Evolutionary conservation across 2,113 vertebrate genomes (phyloP).

Genomic region (Upupa epops): DNA sequence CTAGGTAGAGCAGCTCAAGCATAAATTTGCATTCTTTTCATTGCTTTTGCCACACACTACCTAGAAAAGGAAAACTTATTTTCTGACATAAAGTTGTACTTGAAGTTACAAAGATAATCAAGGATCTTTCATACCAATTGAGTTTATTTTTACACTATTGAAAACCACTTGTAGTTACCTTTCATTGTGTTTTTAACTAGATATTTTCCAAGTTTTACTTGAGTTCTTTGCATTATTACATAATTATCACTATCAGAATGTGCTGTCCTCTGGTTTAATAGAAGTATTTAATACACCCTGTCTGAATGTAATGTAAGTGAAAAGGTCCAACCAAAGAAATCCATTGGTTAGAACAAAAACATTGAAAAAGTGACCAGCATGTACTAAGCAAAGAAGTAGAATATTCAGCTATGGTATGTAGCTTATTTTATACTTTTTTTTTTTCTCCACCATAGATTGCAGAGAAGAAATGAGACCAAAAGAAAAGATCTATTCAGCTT

Average conservation of each 20-base stretch:
- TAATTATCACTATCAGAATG: not conserved
- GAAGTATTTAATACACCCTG: not conserved
- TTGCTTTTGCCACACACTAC: not conserved
- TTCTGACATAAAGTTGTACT: not conserved
- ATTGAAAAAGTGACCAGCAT: not conserved
- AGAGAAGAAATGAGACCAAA: not conserved
- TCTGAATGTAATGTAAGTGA: not conserved
- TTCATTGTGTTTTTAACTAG: not conserved
- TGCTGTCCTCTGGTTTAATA: not conserved
- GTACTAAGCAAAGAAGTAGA: not conserved
- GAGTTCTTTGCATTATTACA: not conserved
- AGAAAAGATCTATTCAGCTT: not conserved
- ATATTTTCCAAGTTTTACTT: not conserved
- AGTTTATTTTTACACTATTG: not conserved
- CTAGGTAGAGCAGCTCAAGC: not conserved
- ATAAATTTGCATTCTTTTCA: not conserved
- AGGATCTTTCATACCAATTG: not conserved
- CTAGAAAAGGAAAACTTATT: not conserved
- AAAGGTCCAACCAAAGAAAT: not conserved
- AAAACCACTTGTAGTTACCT: not conserved
- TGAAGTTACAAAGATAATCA: not conserved
- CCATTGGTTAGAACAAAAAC: not conserved
- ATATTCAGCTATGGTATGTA: not conserved
- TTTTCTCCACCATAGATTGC: not conserved
- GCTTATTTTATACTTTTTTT: not conserved